Percentiles rank a stretch among this genome's conserved stretches.
Evolutionary conservation across 2,113 vertebrate genomes (phyloP).

Genomic region (Procapra przewalskii): DNA sequence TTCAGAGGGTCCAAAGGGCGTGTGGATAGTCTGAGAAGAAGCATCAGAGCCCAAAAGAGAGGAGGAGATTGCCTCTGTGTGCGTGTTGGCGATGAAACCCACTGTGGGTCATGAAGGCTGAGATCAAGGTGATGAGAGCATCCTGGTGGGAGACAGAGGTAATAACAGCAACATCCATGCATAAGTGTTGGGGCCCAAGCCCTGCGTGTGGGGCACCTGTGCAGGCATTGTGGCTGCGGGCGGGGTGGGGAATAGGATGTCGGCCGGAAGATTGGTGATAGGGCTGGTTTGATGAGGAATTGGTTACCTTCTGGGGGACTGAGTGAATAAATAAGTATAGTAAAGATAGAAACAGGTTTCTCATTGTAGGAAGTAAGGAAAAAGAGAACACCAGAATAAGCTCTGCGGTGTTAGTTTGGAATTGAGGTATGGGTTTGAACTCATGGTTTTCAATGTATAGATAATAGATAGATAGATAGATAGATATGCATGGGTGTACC

Average conservation of each 20-base stretch:
- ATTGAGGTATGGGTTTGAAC: not conserved
- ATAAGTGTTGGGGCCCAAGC: too few species aligned
- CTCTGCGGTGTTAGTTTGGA: not conserved
- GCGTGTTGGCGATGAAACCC: too few species aligned
- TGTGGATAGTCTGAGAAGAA: not conserved
- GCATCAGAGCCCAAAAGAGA: not conserved
- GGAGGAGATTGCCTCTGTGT: too few species aligned
- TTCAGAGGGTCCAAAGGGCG: not conserved
- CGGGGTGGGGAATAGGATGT: fast-evolving
- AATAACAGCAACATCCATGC: too few species aligned
- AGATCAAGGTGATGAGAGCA: not conserved
- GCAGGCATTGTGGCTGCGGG: fast-evolving
- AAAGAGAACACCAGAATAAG: not conserved
- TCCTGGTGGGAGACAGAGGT: not conserved
- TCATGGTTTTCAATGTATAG: not conserved
- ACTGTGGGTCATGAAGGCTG: not conserved
- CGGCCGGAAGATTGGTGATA: not conserved
- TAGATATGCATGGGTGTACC: not conserved
- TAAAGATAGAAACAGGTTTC: not conserved
- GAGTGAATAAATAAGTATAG: not conserved
- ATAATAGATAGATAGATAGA: not conserved
- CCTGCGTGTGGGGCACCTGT: fast-evolving
- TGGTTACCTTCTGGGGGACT: not conserved
- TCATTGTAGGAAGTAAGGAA: not conserved
- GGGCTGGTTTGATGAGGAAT: too few species aligned